A percentile compares a stretch with the other conserved stretches of the same genome.
These are phyloP conservation scores for Ephydatia muelleri DNA, from an alignment of 37 sponge, comb jelly and placozoan species.

Conservation along the genomic window DNA sequence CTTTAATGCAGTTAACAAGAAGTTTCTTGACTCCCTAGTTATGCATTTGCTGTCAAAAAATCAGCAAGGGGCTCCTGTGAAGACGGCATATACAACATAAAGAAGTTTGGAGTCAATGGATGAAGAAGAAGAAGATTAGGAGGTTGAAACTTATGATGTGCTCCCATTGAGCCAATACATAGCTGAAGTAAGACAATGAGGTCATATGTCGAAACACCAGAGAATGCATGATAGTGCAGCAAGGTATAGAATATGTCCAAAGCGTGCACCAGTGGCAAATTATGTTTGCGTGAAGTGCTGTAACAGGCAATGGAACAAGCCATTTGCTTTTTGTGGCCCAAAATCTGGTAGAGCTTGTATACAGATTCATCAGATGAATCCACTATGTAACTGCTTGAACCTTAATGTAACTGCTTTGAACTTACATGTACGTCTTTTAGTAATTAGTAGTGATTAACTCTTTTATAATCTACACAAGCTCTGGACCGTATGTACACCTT, in stretches of 20 bases:
- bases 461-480: not conserved
- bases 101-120: not conserved
- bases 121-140: not conserved
- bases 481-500: not conserved
- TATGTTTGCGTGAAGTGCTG: not conserved
- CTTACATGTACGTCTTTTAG: not conserved
- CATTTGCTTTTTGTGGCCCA: not conserved
- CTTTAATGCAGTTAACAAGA: not conserved
- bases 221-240: not conserved
- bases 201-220: not conserved
- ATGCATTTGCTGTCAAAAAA: not conserved
- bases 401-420: not conserved
- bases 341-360: not conserved
- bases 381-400: not conserved
- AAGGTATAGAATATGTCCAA: not conserved
- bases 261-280: not conserved
- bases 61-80: not conserved
- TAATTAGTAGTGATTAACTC: not conserved
- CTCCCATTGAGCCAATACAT: not conserved
- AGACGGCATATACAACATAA: not conserved
- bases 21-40: slow-evolving; percentile 1
- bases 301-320: not conserved
- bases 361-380: not conserved
- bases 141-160: not conserved
- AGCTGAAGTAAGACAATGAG: not conserved